phyloP scores from a whole-genome alignment of 2,888 invertebrate genomes.

The Papilio demoleus region DNA sequence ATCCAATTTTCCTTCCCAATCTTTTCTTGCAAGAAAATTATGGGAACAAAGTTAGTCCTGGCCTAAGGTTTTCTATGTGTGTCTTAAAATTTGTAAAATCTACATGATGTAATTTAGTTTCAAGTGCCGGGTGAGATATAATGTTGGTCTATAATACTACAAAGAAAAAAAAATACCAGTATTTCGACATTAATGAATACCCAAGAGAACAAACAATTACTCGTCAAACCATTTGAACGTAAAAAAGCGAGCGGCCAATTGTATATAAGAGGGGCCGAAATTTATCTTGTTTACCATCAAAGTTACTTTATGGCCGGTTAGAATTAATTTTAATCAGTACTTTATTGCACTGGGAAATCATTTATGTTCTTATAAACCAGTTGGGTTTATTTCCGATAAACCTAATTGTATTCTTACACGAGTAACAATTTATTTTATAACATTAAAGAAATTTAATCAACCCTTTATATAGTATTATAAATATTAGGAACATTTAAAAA shows the following conservation, averaged over 20 bases:
- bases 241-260: conserved; percentile 59
- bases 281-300: conserved; percentile 57
- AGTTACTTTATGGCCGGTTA: conserved; percentile 68
- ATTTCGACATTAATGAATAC: conserved; percentile 77
- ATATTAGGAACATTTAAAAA: no score
- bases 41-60: no score
- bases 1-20: no score
- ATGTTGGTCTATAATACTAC: conserved; percentile 38
- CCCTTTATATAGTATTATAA: no score
- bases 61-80: no score
- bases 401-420: no score
- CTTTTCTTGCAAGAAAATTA: no score
- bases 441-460: no score
- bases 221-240: conserved; percentile 55
- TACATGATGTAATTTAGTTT: no score
- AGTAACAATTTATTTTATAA: no score
- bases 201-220: conserved; percentile 72
- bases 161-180: conserved; percentile 66
- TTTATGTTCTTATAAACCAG: background rate
- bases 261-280: conserved; percentile 60
- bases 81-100: no score
- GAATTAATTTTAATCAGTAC: conserved; percentile 68
- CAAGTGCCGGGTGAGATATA: no score
- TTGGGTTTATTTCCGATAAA: background rate
- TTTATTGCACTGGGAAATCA: conserved; percentile 44